phyloP scores from a whole-genome alignment of 2,888 invertebrate genomes.

The Idaea aversata region DNA sequence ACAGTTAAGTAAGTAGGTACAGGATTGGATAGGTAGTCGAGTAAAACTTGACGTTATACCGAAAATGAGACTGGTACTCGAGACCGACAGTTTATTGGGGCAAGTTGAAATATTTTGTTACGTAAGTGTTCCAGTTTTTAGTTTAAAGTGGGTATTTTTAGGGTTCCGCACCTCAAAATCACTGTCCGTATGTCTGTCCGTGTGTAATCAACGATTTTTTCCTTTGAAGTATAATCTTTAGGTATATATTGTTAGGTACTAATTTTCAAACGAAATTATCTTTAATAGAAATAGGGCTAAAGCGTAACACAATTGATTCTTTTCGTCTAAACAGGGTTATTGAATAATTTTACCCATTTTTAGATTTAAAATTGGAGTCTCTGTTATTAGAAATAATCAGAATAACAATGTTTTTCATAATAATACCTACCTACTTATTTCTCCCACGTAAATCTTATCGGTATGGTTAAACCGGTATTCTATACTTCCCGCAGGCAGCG shows the following conservation, averaged over 20 bases:
- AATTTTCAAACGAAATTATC: too few relatives aligned
- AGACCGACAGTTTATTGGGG: constrained; percentile 47
- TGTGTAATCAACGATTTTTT: neutral
- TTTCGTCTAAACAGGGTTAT: too few relatives aligned
- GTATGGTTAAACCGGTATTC: neutral
- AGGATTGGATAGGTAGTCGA: constrained; percentile 63
- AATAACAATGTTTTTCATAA: neutral
- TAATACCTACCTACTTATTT: neutral
- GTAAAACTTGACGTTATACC: constrained; percentile 59
- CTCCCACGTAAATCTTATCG: neutral
- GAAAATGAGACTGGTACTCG: constrained; percentile 57
- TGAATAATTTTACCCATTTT: too few relatives aligned
- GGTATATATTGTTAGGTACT: too few relatives aligned
- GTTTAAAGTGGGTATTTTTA: constrained; percentile 11
- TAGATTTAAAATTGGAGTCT: too few relatives aligned
- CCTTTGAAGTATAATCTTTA: too few relatives aligned
- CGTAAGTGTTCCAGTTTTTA: constrained; percentile 25
- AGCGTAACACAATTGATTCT: too few relatives aligned
- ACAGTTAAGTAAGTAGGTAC: constrained; percentile 52
- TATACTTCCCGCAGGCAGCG: neutral
- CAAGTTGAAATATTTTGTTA: constrained; percentile 32
- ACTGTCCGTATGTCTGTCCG: too few relatives aligned
- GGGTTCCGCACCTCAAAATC: neutral
- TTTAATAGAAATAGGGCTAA: too few relatives aligned
- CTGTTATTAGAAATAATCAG: too few relatives aligned